Evolutionary conservation across 2,113 vertebrate genomes (phyloP).

Genomic region (Percina caprodes): DNA sequence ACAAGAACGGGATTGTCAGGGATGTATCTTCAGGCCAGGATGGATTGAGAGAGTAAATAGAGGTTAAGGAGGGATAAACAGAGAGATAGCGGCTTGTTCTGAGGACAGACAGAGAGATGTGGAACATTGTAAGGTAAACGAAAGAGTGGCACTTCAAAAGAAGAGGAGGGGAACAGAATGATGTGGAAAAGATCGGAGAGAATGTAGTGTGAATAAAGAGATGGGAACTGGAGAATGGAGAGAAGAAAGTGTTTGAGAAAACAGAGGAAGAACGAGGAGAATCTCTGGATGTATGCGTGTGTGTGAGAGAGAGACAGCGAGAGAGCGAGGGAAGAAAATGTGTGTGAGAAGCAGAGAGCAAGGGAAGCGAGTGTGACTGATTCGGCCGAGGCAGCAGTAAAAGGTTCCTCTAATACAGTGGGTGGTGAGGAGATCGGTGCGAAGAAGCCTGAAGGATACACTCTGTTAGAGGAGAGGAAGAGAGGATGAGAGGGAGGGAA

Average conservation of each 20-base stretch:
- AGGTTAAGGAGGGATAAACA: slow-evolving; percentile 72
- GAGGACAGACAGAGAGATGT: slow-evolving; percentile 49
- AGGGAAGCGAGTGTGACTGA: slow-evolving; percentile 71
- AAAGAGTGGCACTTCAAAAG: slow-evolving; percentile 34
- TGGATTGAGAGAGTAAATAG: slow-evolving; percentile 75
- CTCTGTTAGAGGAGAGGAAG: slow-evolving; percentile 59
- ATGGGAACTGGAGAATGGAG: slow-evolving; percentile 41
- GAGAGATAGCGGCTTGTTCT: slow-evolving; percentile 60
- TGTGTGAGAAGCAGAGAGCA: slow-evolving; percentile 32
- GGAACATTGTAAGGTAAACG: slow-evolving; percentile 47
- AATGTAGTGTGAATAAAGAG: slow-evolving; percentile 59
- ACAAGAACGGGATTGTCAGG: slow-evolving; percentile 25
- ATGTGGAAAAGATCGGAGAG: slow-evolving; percentile 60
- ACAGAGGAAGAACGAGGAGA: slow-evolving; percentile 48
- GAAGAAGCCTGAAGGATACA: slow-evolving; percentile 73
- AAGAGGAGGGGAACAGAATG: slow-evolving; percentile 15
- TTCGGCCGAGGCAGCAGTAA: slow-evolving; percentile 68
- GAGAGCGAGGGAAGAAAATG: slow-evolving; percentile 16
- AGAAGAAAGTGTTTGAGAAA: slow-evolving; percentile 49
- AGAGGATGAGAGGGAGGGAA: slow-evolving; percentile 26
- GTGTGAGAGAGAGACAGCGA: not conserved
- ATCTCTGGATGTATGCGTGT: slow-evolving; percentile 22
- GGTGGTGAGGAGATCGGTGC: slow-evolving; percentile 68
- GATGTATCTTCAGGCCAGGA: slow-evolving; percentile 47
- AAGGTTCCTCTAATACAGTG: slow-evolving; percentile 72